Evolutionary conservation across 2,888 invertebrate genomes (phyloP), one percentile per base, ranked within the genome.

Genomic region (Gisinianus flammeolus): DNA sequence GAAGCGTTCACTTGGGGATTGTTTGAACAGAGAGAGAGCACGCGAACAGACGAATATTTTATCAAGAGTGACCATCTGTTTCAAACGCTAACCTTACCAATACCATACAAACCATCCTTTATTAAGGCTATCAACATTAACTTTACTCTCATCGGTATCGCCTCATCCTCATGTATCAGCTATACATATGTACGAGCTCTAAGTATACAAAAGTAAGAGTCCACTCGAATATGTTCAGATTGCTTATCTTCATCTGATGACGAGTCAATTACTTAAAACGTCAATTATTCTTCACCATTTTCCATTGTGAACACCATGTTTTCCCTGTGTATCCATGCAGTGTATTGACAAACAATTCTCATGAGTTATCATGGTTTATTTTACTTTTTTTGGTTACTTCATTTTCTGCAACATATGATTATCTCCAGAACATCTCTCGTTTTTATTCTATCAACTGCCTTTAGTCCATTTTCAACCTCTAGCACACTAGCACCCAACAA

Each of bases 1-100:
- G 79, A 79, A 79, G 79, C 68, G 73, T 71, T 71, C 79, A 70
- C 76, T 28, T 33, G 79, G 79, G 79, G 58, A 76, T 67, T 76
- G 69, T 76, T 54, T 76, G 76, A 67, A 26, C 3, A 35, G 69
- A 3, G 68, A 68, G 33, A 24, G 67, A 75, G 69, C 58, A 76
- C 73, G 73, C 73, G 68, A 76, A 35, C 68, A 69, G 69, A 22
- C 58, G 76, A 69, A 76, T 76, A 76, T 76, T 76, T 76, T 76
- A 76, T 76, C 76, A 76, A 52, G 76, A 76, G 44, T 76, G 76
- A 76, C 76, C 76, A 76, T 76, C 76, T 76, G 76, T 76, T 76
- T 54, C 54, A 52, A 22, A 67, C 12, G 54, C 54, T 73, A 71
- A 71, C 71, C 71, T 58, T 62, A 68, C 12, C 26, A 12, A 12